Conservation (phyloP, 2,113 vertebrate species). For the Anguilla japonica region DNA sequence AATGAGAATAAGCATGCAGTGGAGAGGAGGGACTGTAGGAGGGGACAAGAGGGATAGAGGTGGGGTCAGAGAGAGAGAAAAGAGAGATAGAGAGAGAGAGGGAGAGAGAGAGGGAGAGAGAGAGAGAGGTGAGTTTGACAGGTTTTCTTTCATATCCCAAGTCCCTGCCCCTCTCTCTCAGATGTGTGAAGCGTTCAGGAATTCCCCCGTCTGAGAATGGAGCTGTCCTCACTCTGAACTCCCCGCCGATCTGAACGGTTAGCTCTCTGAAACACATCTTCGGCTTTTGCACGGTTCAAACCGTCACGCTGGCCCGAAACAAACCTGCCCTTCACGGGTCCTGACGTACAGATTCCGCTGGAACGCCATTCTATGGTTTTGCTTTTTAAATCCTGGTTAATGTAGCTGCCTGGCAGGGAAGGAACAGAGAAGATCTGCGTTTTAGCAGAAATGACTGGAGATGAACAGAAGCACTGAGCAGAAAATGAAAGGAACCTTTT, state of each 20-base stretch:
- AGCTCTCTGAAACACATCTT: neutral
- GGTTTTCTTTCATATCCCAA: conserved; percentile 47
- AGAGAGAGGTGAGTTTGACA: conserved; percentile 17
- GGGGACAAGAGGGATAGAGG: conserved; percentile 10
- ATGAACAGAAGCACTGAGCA: neutral
- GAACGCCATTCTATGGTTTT: neutral
- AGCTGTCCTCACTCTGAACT: conserved; percentile 46
- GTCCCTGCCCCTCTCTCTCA: conserved; percentile 46
- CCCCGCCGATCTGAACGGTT: conserved; percentile 12
- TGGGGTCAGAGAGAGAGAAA: conserved; percentile 5
- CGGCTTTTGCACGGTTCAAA: neutral
- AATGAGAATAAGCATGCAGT: conserved; percentile 61
- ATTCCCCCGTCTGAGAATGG: conserved; percentile 50
- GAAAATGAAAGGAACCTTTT: neutral
- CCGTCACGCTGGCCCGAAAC: neutral
- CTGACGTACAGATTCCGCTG: neutral
- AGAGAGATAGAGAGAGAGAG: neutral
- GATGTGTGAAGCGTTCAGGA: conserved; percentile 52
- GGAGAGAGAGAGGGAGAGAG: conserved; percentile 14
- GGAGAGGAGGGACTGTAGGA: conserved; percentile 59
- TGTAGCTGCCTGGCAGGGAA: neutral
- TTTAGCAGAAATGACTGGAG: neutral
- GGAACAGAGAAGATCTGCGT: neutral
- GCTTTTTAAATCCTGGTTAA: neutral
- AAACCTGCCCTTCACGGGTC: neutral